Conservation (phyloP, 2,113 vertebrate genomes). For the Prietella phreatophila region DNA sequence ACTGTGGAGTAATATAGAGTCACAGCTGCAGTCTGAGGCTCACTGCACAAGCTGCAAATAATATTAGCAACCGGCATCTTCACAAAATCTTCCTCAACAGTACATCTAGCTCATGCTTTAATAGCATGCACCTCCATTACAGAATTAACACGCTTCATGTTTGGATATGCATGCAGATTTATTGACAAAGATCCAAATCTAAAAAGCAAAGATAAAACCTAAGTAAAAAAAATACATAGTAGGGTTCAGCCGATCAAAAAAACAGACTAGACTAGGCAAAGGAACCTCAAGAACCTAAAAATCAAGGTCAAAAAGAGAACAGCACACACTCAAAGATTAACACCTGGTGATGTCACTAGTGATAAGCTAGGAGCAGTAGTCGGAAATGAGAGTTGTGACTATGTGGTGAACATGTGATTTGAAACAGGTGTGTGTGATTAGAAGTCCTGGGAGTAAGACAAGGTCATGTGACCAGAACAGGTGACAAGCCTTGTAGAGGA, state of each 20-base stretch:
- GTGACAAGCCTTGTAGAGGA: not conserved
- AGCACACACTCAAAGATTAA: not conserved
- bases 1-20: not conserved
- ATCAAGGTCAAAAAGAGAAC: not conserved
- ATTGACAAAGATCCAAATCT: not conserved
- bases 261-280: not conserved
- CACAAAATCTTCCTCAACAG: not conserved
- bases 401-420: not conserved
- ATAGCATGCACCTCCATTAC: not conserved
- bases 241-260: not conserved
- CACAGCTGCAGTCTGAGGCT: conserved; percentile 5
- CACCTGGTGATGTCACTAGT: not conserved
- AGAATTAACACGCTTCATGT: not conserved
- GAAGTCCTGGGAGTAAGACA: not conserved
- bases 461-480: not conserved
- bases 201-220: not conserved
- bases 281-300: not conserved
- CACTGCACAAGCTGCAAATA: not conserved
- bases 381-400: not conserved
- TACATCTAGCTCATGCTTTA: not conserved
- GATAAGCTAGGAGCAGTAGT: not conserved
- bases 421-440: not conserved
- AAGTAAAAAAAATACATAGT: not conserved
- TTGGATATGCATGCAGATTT: not conserved
- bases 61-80: not conserved